A percentile compares a stretch with the other conserved stretches of the same genome.
phyloP scores from a whole-genome alignment of 53 echinoderm and acorn worm species.

The Astropecten irregularis region DNA sequence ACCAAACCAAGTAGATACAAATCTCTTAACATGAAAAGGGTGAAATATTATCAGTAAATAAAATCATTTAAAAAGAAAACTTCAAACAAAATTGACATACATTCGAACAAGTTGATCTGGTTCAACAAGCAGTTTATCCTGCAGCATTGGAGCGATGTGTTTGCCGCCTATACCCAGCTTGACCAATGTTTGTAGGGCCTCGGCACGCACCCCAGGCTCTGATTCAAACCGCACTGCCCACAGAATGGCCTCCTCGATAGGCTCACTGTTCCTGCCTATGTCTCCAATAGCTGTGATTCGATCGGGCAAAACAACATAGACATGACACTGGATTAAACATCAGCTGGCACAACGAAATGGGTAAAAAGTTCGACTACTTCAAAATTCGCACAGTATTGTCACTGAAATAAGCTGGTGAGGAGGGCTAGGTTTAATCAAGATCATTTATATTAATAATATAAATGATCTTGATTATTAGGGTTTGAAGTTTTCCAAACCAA shows the following conservation, averaged over 20 bases:
- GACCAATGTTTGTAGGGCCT: constrained; percentile 82
- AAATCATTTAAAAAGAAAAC: not conserved
- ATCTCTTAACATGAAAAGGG: not conserved
- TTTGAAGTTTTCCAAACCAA: too few species aligned
- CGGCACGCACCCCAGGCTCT: constrained; percentile 93
- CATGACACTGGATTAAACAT: too few species aligned
- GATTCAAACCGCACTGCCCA: constrained; percentile 96
- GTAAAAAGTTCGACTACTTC: too few species aligned
- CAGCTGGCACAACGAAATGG: too few species aligned
- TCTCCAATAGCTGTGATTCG: constrained; percentile 93
- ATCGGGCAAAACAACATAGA: too few species aligned
- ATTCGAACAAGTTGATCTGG: constrained; percentile 86
- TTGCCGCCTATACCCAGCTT: constrained; percentile 71
- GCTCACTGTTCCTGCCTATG: constrained; percentile 75
- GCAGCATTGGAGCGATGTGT: constrained; percentile 85
- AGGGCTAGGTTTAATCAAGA: too few species aligned
- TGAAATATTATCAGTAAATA: not conserved
- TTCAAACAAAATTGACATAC: constrained; percentile 50
- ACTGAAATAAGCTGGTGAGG: too few species aligned
- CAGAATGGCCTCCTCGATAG: constrained; percentile 79
- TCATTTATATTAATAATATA: too few species aligned
- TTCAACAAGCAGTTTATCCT: constrained; percentile 96
- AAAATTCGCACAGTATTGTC: too few species aligned
- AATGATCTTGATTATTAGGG: too few species aligned
- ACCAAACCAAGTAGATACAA: too few species aligned